Conservation (phyloP, 1,140 invertebrate species). For the Euura saliciscinereae region DNA sequence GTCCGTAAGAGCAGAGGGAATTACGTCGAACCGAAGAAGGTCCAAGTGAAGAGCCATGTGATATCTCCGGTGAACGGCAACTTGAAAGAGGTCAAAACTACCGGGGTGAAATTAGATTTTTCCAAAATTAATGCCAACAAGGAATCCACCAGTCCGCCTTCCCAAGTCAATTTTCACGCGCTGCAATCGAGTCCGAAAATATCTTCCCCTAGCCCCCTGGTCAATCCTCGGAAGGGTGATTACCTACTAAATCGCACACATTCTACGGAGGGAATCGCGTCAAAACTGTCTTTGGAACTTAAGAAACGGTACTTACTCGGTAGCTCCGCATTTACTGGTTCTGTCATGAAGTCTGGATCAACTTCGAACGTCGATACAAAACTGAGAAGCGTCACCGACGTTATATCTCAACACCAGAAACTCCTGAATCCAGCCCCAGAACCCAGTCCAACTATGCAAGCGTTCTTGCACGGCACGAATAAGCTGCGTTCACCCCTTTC, state of each 20-base stretch:
- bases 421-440: slow-evolving; percentile 79
- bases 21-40: slow-evolving; percentile 61
- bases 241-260: slow-evolving; percentile 80
- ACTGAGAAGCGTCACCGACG: slow-evolving; percentile 80
- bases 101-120: slow-evolving; percentile 54
- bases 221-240: slow-evolving; percentile 69
- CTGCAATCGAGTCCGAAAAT: slow-evolving; percentile 34
- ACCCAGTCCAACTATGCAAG: slow-evolving; percentile 77
- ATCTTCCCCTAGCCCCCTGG: slow-evolving; percentile 43
- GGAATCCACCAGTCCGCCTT: slow-evolving; percentile 44
- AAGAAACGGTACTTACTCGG: slow-evolving; percentile 84
- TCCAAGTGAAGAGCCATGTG: slow-evolving; percentile 64
- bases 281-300: slow-evolving; percentile 82
- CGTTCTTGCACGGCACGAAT: slow-evolving; percentile 66
- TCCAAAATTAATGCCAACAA: slow-evolving; percentile 57
- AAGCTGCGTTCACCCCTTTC: slow-evolving; percentile 53
- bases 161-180: slow-evolving; percentile 27
- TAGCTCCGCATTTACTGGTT: slow-evolving; percentile 64
- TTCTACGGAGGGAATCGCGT: slow-evolving; percentile 84
- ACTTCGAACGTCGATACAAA: slow-evolving; percentile 83
- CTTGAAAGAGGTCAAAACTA: slow-evolving; percentile 27
- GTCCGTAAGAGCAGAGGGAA: slow-evolving; percentile 59
- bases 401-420: slow-evolving; percentile 89
- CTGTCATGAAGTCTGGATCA: slow-evolving; percentile 83
- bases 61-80: slow-evolving; percentile 52